These are phyloP conservation scores for Clupea harengus DNA, from an alignment of 2,113 vertebrate genomes.

Conservation along the genomic window DNA sequence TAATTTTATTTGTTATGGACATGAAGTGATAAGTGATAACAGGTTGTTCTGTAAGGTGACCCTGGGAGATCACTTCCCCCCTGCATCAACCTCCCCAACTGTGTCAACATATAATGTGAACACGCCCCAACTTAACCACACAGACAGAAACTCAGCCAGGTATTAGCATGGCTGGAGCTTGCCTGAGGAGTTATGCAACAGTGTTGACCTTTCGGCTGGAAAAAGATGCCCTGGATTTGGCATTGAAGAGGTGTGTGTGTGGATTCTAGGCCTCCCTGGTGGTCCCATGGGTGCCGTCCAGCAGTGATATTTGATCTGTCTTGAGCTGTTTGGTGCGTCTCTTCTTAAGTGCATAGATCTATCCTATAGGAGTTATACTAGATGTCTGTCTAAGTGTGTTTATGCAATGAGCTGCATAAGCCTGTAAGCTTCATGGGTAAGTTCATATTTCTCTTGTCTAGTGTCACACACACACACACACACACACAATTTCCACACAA, in stretches of 20 bases:
- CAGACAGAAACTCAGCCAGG: conserved; percentile 31
- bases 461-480: not conserved
- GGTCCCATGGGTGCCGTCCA: not conserved
- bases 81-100: not conserved
- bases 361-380: not conserved
- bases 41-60: conserved; percentile 7
- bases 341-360: not conserved
- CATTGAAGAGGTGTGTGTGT: conserved; percentile 5
- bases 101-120: not conserved
- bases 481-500: not conserved
- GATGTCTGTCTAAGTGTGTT: not conserved
- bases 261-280: conserved; percentile 30
- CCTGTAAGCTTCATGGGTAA: not conserved
- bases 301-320: conserved; percentile 2
- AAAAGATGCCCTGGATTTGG: conserved; percentile 9
- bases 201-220: conserved; percentile 6
- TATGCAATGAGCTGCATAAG: not conserved
- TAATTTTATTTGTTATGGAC: not conserved
- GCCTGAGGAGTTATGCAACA: conserved; percentile 22
- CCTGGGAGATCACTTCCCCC: not conserved
- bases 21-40: not conserved
- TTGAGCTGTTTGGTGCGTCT: not conserved
- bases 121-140: not conserved
- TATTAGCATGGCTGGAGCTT: not conserved
- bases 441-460: not conserved